Conservation (phyloP, 2,888 invertebrate species). For the Melolontha melolontha region DNA sequence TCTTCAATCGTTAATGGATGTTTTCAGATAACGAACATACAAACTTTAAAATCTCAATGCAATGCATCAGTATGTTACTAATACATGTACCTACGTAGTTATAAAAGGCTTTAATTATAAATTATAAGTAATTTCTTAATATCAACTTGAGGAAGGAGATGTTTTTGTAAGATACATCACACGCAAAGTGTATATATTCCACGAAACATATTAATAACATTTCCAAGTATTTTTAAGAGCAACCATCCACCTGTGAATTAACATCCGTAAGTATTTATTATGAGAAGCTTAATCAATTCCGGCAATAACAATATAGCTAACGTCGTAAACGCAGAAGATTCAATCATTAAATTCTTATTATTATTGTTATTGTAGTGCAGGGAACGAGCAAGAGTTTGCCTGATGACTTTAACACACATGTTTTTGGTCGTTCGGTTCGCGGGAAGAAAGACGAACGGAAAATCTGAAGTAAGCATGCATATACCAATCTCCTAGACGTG, state of each 20-base stretch:
- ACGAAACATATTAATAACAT: constrained; percentile 26
- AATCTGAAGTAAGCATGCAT: constrained; percentile 17
- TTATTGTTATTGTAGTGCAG: constrained; percentile 7
- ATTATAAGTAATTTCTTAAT: too few relatives aligned
- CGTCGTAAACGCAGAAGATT: constrained; percentile 35
- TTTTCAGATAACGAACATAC: too few relatives aligned
- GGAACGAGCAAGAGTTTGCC: constrained; percentile 3
- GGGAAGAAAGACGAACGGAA: constrained; percentile 2
- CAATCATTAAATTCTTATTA: constrained; percentile 38
- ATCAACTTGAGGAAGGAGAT: too few relatives aligned
- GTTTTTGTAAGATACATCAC: too few relatives aligned
- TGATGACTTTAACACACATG: constrained; percentile 32
- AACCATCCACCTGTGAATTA: constrained; percentile 32
- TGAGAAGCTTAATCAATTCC: constrained; percentile 36
- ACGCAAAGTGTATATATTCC: constrained; percentile 5
- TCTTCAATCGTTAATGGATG: too few relatives aligned
- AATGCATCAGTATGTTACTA: too few relatives aligned
- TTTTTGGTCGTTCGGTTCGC: not conserved
- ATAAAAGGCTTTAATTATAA: too few relatives aligned
- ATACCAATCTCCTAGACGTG: constrained; percentile 25
- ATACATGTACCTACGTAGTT: too few relatives aligned
- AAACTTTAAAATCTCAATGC: too few relatives aligned
- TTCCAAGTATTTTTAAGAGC: constrained; percentile 28
- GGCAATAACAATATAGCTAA: constrained; percentile 30
- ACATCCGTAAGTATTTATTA: constrained; percentile 33